These are phyloP conservation scores for Oreortyx pictus DNA, from an alignment of 2,797 vertebrate species.

Conservation along the genomic window DNA sequence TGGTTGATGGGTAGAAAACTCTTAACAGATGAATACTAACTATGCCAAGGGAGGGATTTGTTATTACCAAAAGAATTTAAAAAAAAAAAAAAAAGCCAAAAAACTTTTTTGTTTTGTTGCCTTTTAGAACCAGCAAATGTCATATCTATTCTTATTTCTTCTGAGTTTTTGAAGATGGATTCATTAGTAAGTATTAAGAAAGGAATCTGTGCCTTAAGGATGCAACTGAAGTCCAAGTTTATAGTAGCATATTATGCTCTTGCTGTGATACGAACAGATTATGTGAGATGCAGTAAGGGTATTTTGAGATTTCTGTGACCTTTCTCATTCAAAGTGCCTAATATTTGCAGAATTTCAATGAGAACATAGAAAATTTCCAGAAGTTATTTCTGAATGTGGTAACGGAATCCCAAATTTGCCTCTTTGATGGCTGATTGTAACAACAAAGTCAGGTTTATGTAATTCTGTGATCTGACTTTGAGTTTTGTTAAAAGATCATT, in stretches of 20 bases:
- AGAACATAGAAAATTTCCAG: background rate
- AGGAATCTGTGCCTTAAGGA: background rate
- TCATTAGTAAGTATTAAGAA: conserved; percentile 91
- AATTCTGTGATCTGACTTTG: background rate
- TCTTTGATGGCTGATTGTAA: background rate
- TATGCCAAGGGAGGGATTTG: background rate
- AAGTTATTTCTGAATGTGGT: background rate
- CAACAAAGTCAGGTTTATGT: background rate
- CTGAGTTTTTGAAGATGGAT: conserved; percentile 99
- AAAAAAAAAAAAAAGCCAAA: background rate
- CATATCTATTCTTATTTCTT: conserved; percentile 99
- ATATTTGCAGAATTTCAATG: background rate
- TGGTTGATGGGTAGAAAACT: background rate
- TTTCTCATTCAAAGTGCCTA: background rate
- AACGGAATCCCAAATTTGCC: background rate
- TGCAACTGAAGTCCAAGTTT: background rate
- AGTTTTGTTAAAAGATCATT: background rate
- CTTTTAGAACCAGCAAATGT: conserved; percentile 98
- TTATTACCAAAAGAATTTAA: background rate
- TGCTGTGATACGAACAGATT: background rate
- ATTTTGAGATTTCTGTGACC: background rate
- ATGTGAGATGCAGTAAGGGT: background rate
- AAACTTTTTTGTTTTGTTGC: conserved; percentile 18
- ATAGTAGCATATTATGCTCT: background rate
- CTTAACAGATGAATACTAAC: background rate